Base-by-base conservation (phyloP, 2,888 invertebrate species). In the Esperia sulphurella region DNA sequence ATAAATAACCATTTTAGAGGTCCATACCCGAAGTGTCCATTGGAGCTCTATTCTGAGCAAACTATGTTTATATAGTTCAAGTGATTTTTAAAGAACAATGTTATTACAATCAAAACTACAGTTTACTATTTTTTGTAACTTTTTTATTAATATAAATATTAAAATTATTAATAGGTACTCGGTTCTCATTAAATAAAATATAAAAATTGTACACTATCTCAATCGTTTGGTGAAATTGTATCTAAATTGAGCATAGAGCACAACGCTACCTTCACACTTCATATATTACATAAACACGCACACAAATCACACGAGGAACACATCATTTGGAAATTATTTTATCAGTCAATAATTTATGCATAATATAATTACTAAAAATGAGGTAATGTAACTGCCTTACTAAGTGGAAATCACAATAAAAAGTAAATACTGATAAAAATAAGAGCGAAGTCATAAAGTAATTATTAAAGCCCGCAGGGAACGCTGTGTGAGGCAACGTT, bases 171-270 rank as follows among this genome's bases (percentile, higher is more conserved):
- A 85, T 86, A 88, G 89, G 88, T 89, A 90, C 87, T 88, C 82
- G 83, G 81, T 85, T 85, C 78, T 85, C 76, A 81, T 87, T 87
- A 84, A 85, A 84, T 84, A 83, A 88, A 84, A 83, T 83, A 84
- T 82, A 84, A 83, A 74, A 84, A 85, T 83, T 83, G 81, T 86
- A 83, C 82, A 83, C 83, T 88, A 85, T 83, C 83, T 85, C 83
- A 84, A 87, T 83, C 75, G 82, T 86, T 85, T 84, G 85, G 83
- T 87, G 88, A 86, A 82, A 83, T 83, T 83, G 83, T 86, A 84
- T 85, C 85, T 88, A 86, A 86, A 86, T 88, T 89, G 88, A 88
- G 88, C 89, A 87, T 82, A 84, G 81, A 86, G 87, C 89, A 88
- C 88, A 88, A 87, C 88, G 87, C 87, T 81, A 86, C 84, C 89